Percentiles rank a stretch among this genome's conserved stretches.
Conservation (phyloP, 2,113 vertebrate species). For the cattle (Bos taurus) region DNA sequence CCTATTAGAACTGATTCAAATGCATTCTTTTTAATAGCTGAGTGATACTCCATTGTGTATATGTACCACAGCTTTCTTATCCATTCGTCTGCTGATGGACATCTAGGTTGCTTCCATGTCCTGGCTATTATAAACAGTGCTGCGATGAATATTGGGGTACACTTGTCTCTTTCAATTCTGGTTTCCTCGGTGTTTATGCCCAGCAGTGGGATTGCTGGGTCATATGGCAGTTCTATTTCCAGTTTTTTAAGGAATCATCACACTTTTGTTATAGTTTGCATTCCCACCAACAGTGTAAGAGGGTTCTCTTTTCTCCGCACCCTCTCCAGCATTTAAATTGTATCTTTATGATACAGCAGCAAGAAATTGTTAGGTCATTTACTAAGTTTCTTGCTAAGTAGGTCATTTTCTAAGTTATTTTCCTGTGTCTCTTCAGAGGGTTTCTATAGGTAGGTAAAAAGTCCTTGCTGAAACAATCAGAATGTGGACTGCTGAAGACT, state of each 20-base stretch:
- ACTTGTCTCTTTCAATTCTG: not conserved
- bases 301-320: not conserved
- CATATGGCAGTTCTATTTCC: not conserved
- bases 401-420: not conserved
- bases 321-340: not conserved
- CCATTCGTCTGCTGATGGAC: rapidly evolving
- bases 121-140: not conserved
- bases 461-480: not conserved
- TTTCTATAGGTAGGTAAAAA: not conserved
- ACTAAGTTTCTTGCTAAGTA: not conserved
- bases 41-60: not conserved
- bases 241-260: not conserved
- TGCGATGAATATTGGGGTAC: not conserved
- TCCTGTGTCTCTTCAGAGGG: not conserved
- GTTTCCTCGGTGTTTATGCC: not conserved
- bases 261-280: not conserved
- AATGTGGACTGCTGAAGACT: not conserved
- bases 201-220: not conserved
- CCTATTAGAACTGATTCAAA: not conserved
- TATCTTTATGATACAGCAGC: not conserved
- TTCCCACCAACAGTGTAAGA: not conserved
- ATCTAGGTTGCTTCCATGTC: not conserved
- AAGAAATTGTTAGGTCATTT: not conserved
- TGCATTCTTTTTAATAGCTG: not conserved
- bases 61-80: not conserved